phyloP scores from a whole-genome alignment of 2,113 vertebrate species.

The Cyanoderma ruficeps region DNA sequence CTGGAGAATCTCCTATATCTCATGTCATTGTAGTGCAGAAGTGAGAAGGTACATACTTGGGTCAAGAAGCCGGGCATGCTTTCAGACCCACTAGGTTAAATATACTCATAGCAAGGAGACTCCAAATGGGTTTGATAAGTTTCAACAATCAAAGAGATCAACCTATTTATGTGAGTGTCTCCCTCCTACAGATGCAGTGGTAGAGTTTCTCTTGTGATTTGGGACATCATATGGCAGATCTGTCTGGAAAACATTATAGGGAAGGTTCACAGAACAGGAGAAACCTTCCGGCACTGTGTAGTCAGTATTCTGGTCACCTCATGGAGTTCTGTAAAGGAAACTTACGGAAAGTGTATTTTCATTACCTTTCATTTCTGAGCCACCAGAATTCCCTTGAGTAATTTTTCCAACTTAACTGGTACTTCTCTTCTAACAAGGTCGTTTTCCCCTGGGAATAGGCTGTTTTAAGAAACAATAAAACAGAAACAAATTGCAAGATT shows the following conservation, averaged over 20 bases:
- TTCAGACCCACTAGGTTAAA: not conserved
- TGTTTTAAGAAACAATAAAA: not conserved
- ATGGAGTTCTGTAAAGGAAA: not conserved
- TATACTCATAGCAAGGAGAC: not conserved
- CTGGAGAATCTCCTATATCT: not conserved
- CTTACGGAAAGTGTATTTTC: not conserved
- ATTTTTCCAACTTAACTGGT: not conserved
- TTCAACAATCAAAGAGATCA: not conserved
- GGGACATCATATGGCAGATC: not conserved
- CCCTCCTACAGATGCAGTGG: not conserved
- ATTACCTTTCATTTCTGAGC: not conserved
- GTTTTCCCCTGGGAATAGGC: not conserved
- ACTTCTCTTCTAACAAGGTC: not conserved
- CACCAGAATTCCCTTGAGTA: not conserved
- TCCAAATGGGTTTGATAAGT: not conserved
- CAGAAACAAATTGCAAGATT: not conserved
- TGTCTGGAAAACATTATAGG: not conserved
- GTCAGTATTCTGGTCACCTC: not conserved
- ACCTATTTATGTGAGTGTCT: accelerated
- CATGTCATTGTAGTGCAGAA: not conserved
- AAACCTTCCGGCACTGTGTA: not conserved
- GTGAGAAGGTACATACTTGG: not conserved
- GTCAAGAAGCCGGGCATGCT: not conserved
- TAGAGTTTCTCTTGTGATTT: not conserved
- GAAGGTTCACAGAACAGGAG: not conserved